These are phyloP conservation scores for Channallabes apus DNA, from an alignment of 2,797 vertebrate genomes.

Conservation along the genomic window DNA sequence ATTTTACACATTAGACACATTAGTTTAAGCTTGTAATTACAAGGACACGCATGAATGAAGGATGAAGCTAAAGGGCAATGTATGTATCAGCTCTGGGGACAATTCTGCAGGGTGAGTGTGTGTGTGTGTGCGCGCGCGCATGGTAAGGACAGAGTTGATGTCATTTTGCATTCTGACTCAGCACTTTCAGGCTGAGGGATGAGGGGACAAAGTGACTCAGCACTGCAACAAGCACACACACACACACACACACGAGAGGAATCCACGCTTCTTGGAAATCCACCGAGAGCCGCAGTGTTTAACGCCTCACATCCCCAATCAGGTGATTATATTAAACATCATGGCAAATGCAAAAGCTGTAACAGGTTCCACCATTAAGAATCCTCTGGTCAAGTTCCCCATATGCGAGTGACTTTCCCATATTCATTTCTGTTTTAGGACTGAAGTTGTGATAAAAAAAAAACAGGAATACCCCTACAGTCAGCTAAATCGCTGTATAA, in stretches of 20 bases:
- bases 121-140: background rate
- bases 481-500: background rate
- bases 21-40: background rate
- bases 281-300: background rate
- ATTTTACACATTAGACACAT: too few species aligned
- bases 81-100: background rate
- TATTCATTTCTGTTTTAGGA: background rate
- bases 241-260: background rate
- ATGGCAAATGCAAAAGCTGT: background rate
- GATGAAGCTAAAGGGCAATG: background rate
- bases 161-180: slow-evolving; percentile 42
- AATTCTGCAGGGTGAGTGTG: slow-evolving; percentile 5
- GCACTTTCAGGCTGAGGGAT: slow-evolving; percentile 22
- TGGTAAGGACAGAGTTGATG: slow-evolving; percentile 27
- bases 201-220: slow-evolving; percentile 43
- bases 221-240: slow-evolving; percentile 35
- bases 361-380: background rate
- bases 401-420: background rate
- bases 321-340: background rate
- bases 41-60: background rate
- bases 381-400: background rate
- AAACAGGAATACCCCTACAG: background rate
- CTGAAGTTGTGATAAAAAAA: too few species aligned
- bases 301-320: too few species aligned
- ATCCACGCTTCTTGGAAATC: background rate